These are phyloP conservation scores for Ectemnius cavifrons DNA, from an alignment of 2,888 invertebrate species.

Conservation along the genomic window DNA sequence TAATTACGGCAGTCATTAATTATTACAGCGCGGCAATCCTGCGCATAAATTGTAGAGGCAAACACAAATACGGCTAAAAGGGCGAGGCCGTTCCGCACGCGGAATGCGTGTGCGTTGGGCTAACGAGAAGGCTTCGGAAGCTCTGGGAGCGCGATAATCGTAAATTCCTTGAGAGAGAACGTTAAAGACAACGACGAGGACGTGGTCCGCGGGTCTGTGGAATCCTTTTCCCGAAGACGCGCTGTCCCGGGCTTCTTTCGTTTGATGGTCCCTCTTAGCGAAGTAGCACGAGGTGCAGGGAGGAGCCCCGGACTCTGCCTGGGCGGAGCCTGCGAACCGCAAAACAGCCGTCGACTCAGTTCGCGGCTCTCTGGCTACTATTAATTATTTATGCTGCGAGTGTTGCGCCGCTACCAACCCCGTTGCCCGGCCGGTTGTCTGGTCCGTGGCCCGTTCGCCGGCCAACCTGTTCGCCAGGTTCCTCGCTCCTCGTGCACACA, in stretches of 20 bases:
- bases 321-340: constrained; percentile 76
- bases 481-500: background rate
- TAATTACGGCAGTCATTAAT: constrained; percentile 55
- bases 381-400: constrained; percentile 77
- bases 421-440: constrained; percentile 29
- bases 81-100: constrained; percentile 10
- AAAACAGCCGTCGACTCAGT: constrained; percentile 72
- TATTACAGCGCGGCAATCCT: constrained; percentile 48
- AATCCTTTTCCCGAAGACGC: constrained; percentile 31
- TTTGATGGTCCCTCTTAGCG: constrained; percentile 43
- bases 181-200: background rate
- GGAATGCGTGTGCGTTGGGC: background rate
- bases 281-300: constrained; percentile 64
- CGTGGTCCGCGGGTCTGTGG: background rate
- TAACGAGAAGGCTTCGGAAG: constrained; percentile 4
- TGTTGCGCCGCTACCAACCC: constrained; percentile 69
- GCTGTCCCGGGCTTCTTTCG: constrained; percentile 20
- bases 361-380: constrained; percentile 74
- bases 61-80: constrained; percentile 33
- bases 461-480: constrained; percentile 30
- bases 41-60: constrained; percentile 45
- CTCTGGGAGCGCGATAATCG: constrained; percentile 35
- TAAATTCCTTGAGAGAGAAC: constrained; percentile 25
- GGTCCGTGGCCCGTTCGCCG: constrained; percentile 29
- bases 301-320: constrained; percentile 75